Evolutionary conservation across 2,888 invertebrate species (phyloP).

Genomic region (Pycnomerus fuliginosus): DNA sequence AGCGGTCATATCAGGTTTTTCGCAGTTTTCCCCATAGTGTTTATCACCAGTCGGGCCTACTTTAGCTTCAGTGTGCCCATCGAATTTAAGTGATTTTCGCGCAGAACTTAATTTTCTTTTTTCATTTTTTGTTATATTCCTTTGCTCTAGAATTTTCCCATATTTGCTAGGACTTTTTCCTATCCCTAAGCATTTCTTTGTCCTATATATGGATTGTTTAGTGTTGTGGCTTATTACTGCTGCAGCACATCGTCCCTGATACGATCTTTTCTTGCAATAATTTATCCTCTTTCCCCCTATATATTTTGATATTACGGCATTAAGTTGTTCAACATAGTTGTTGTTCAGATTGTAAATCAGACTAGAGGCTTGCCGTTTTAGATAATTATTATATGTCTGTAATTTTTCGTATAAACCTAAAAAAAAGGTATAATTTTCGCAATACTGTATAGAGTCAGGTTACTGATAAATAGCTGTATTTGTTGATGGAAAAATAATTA

Average conservation of each 20-base stretch:
- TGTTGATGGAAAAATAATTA: not conserved
- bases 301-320: slow-evolving; percentile 1
- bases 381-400: slow-evolving; percentile 1
- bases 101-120: not conserved
- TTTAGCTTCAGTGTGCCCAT: not conserved
- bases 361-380: slow-evolving; percentile 1
- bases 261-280: slow-evolving; percentile 6
- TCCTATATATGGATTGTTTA: slow-evolving; percentile 4
- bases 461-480: no score
- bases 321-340: no score
- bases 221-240: slow-evolving; percentile 7
- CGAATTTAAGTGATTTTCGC: not conserved
- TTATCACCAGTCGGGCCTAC: not conserved
- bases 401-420: slow-evolving; percentile 4
- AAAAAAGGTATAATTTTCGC: no score
- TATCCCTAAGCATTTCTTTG: not conserved
- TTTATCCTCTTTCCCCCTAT: slow-evolving; percentile 5
- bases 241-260: slow-evolving; percentile 4
- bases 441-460: no score
- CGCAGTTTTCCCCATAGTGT: slow-evolving; percentile 1
- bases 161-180: slow-evolving; percentile 3
- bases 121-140: not conserved
- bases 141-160: not conserved
- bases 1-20: slow-evolving; percentile 4
- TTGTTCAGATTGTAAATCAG: slow-evolving; percentile 2